Base-by-base conservation (phyloP, 2,888 invertebrate species). In the Dermolepida albohirtum region DNA sequence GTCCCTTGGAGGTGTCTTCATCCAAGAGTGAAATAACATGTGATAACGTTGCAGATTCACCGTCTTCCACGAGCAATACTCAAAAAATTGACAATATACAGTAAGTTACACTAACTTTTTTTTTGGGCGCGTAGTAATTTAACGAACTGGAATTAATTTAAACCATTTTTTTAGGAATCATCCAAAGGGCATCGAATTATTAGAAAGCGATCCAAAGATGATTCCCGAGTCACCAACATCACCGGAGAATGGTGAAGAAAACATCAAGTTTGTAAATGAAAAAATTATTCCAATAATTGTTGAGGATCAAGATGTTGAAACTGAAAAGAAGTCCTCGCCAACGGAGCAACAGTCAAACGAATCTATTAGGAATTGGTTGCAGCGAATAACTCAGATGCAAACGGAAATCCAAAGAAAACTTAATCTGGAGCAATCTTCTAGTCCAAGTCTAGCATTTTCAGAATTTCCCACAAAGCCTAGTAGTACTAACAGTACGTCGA, bases 321-420 rank as follows among this genome's bases (percentile, higher is more conserved):
- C 10, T 7, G 67, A 67, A 8, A 52, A 34, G 17, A 10, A 77
- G 75, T 76, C 78, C 11, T 79, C 81, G 65, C 81, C 85, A 1
- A 84, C 84, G 10, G 78, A 78, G n/a, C 80, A 81, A 70, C 78
- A 78, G 64, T 87, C 88, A 0, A 89, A 88, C 76, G 90, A 91
- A 78, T 88, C 90, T 1, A 89, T 91, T 63, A 89, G 90, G 72
- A 89, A 89, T 74, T 93, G 93, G 93, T 84, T 92, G 65, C 90
- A 92, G 72, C 87, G 91, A 73, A 89, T 93, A 57, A 90, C 92
- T 0, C 90, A 90, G 57, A 89, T 91, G 78, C 92, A 92, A 76
- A 88, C 87, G 75, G 89, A 89, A 66, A 83, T 81, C 39, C 80
- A 80, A 76, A 84, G 69, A 80, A 85, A 82, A 70, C 73, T 75